Evolutionary conservation across 1,140 invertebrate species (phyloP), one percentile per base, ranked within the genome.

Genomic region (Pogonomyrmex barbatus): DNA sequence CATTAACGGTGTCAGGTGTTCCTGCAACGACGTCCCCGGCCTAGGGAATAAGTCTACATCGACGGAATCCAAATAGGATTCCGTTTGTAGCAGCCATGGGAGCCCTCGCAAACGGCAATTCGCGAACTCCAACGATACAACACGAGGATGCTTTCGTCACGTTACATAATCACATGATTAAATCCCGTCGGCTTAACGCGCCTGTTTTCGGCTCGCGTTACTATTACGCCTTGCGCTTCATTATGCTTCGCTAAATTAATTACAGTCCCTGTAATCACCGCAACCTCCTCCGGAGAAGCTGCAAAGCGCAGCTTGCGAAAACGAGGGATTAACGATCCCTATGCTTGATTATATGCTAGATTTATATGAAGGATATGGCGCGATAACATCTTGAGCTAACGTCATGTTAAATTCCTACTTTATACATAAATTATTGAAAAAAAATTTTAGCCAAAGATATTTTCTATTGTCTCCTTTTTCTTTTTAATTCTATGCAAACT

Each of bases 91-190:
- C 67, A 60, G 67, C 42, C 30, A 17, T 36, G 52, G 42, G 52
- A 71, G 79, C 60, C 60, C 52, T 33, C 42, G 68, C 79, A 83
- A 83, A 83, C 79, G 79, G 68, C 79, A 83, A 83, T 83, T 83
- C 79, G 68, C 79, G 30, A 83, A 83, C 54, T 62, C 50, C 42
- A 42, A 75, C 68, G 79, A 83, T 62, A 75, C 79, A 83, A 73
- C 54, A 39, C 68, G 79, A 62, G 45, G 68, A 83, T 75, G 79
- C 79, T 83, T 83, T 83, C 68, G 79, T 83, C 79, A 83, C 68
- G 79, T 83, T 83, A 83, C 68, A 83, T 83, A 83, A 83, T 83
- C 79, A 75, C 68, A 70, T 83, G 79, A 83, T 83, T 83, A 83
- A 83, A 83, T 83, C 79, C 68, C 79, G 68, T 33, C 54, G 79